Evolutionary conservation across 2,888 invertebrate species (phyloP).

Genomic region (Zhuqinia jingwanae): DNA sequence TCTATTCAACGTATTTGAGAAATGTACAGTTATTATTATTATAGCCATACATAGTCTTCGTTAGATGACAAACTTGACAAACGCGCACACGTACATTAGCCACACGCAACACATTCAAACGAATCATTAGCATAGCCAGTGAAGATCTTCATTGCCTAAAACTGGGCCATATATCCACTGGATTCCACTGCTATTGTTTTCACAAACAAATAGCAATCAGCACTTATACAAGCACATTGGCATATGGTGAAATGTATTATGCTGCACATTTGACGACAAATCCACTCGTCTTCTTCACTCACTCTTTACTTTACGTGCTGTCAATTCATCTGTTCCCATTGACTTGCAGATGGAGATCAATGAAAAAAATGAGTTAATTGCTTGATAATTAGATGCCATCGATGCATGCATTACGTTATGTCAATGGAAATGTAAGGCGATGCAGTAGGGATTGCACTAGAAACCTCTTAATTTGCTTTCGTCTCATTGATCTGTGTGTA

Average conservation of each 20-base stretch:
- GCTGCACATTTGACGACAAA: not conserved
- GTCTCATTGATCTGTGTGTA: not conserved
- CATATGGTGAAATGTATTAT: not conserved
- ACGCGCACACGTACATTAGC: no score
- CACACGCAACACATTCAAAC: not conserved
- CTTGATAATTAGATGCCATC: constrained; percentile 40
- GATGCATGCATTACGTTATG: not conserved
- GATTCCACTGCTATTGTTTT: no score
- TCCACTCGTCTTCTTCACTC: not conserved
- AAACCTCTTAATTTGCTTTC: not conserved
- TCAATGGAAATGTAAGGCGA: constrained; percentile 3
- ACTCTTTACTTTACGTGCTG: no score
- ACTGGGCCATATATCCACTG: no score
- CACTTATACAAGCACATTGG: not conserved
- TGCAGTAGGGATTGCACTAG: constrained; percentile 29
- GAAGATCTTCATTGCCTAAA: not conserved
- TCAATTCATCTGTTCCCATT: no score
- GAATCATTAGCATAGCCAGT: no score
- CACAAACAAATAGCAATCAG: not conserved
- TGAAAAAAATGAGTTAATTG: constrained; percentile 56
- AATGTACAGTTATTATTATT: no score
- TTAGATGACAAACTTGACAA: no score
- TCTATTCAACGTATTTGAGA: no score
- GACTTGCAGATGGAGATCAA: no score
- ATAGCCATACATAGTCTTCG: no score